Conservation (phyloP, 2,888 invertebrate genomes). For the Plemyria rubiginata region DNA sequence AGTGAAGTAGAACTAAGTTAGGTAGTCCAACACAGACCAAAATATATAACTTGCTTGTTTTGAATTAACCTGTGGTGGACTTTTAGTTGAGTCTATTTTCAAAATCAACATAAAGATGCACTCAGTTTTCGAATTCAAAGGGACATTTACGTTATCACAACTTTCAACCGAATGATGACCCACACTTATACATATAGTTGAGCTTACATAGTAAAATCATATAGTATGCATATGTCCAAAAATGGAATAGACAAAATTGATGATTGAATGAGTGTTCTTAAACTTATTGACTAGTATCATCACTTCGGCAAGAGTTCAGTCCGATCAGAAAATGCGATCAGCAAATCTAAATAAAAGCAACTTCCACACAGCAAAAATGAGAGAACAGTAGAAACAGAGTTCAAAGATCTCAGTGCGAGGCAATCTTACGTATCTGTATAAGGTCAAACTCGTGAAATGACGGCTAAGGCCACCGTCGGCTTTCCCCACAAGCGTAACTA, state of each 20-base stretch:
- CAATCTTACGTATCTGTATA: conserved; percentile 42
- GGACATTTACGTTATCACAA: too few relatives aligned
- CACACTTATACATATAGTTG: not conserved
- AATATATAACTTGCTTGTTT: not conserved
- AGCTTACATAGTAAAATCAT: not conserved
- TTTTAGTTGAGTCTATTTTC: too few relatives aligned
- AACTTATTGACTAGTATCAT: not conserved
- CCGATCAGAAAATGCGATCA: conserved; percentile 4
- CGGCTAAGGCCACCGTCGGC: conserved; percentile 47
- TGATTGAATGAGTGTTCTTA: not conserved
- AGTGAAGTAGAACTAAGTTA: conserved; percentile 1
- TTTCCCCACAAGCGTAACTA: conserved; percentile 50
- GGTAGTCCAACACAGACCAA: not conserved
- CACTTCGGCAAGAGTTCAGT: not conserved
- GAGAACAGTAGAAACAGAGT: conserved; percentile 19
- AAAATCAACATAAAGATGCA: too few relatives aligned
- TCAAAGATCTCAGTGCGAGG: conserved; percentile 37
- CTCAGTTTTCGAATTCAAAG: too few relatives aligned
- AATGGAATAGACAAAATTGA: not conserved
- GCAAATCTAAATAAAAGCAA: conserved; percentile 17
- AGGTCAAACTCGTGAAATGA: conserved; percentile 60
- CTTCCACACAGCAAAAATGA: conserved; percentile 32
- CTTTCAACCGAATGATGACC: not conserved
- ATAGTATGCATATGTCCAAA: too few relatives aligned
- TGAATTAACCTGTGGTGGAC: not conserved